Base-by-base conservation (phyloP, 2,113 vertebrate genomes). In the Cyanistes caeruleus region DNA sequence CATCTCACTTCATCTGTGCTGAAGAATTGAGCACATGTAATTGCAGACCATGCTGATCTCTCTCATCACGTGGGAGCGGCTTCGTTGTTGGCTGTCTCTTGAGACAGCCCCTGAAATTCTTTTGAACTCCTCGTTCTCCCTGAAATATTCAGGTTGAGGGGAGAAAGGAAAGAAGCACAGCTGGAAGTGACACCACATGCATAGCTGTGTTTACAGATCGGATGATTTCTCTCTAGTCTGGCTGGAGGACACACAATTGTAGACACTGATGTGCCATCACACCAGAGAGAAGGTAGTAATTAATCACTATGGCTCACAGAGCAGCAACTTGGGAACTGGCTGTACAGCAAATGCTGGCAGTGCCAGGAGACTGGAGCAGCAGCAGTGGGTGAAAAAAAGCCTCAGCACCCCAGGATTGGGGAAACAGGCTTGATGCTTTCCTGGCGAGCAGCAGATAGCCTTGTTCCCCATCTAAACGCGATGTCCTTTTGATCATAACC, bases 231-330 rank as follows among this genome's bases (percentile, higher is more conserved):
- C 69, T 73, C 74, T 23, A 28, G 84, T 43, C 84, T 83, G 58
- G 70, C 74, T 93, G 84, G 75, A 95, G 82, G 91, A 94, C 78
- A n/a, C 23, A 46, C 70, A 62, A 11, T 83, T 93, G 59, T 89
- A 90, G 90, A 59, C 83, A 56, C 56, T 60, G 91, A 89, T 84
- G 91, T 95, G 78, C 91, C 67, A 70, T 91, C 90, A 73, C 91
- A 80, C 44, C 74, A 65, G 84, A 74, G 83, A 52, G 93, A 75
- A 94, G 70, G 81, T 51, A 65, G 84, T 80, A 87, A 96, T 97
- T 85, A 78, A 91, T 96, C 78, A 69, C 70, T 3, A 13, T 35
- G 25, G 81, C 89, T 94, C 84, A 23, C 28, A 33, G 87, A 82
- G 62, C 69, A 72, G 51, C 89, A 89, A 53, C 84, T 82, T 58